Conservation (phyloP, 2,888 invertebrate genomes). For the Pimpla rufipes region DNA sequence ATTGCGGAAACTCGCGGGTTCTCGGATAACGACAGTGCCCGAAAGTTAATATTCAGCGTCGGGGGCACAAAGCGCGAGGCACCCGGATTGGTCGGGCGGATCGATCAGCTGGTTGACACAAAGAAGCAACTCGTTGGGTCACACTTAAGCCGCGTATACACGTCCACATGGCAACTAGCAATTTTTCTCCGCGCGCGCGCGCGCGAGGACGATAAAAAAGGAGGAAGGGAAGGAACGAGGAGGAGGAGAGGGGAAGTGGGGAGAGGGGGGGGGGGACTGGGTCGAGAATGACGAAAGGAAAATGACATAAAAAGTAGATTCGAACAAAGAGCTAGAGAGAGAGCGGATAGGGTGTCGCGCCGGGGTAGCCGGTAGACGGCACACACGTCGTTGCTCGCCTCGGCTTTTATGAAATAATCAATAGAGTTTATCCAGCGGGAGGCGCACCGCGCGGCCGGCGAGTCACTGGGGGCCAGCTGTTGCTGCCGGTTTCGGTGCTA, state of each 20-base stretch:
- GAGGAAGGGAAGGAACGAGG: not conserved
- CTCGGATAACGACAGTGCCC: not conserved
- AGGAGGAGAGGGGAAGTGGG: not conserved
- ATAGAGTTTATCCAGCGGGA: constrained; percentile 60
- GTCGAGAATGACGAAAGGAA: constrained; percentile 3
- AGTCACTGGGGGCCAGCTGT: constrained; percentile 63
- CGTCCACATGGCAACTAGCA: constrained; percentile 7
- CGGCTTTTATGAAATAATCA: constrained; percentile 67
- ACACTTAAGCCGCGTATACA: no score
- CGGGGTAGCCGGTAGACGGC: constrained; percentile 30
- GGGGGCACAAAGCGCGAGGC: not conserved
- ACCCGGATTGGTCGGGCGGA: not conserved
- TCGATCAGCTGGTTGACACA: constrained; percentile 5
- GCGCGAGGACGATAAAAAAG: not conserved
- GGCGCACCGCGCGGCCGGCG: constrained; percentile 11
- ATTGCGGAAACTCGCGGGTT: not conserved
- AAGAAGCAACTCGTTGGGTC: constrained; percentile 7
- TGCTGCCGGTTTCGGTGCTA: constrained; percentile 49
- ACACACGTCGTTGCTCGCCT: constrained; percentile 52
- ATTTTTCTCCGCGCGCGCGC: not conserved
- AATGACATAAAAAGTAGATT: constrained; percentile 42
- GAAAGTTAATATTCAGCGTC: not conserved
- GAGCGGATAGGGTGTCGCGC: constrained; percentile 36
- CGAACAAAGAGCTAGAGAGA: constrained; percentile 45
- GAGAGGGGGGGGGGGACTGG: not conserved